Base-by-base conservation (phyloP, 2,113 vertebrate genomes). In the Platichthys flesus region DNA sequence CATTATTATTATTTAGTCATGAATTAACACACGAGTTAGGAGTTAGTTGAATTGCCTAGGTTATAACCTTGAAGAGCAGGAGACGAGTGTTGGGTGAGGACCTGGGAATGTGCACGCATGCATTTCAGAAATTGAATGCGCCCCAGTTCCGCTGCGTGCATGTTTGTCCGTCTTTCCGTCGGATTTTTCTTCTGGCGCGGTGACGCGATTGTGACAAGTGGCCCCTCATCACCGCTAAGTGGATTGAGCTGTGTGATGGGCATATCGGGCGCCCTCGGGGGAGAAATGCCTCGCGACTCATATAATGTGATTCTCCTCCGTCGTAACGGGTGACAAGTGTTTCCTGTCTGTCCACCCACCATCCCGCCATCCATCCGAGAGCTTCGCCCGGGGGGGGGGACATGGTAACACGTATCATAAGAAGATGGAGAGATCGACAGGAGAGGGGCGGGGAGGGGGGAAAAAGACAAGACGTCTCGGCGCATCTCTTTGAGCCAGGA, bases 261-360 rank as follows among this genome's bases (percentile, higher is more conserved):
- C 83, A 78, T 83, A 68, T 81, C 76, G 21, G 74, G 54, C 31
- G 15, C 78, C 80, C 67, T 74, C 37, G 23, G 83, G 78, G 69
- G 59, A 79, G 67, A 73, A 80, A 72, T 63, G 35, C 58, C 78
- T 77, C 21, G 67, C 10, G 13, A 81, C 76, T 86, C 37, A 64
- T 63, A 64, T 79, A 23, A 76, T 80, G 60, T 37, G 24, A 85
- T 80, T 76, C 83, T 75, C 60, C 12, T 71, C 49, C 63, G 66
- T 68, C 7, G 15, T 85, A 86, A 86, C 67, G 75, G 66, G 40
- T 79, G 85, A 89, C 82, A 85, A 82, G 74, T 81, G 76, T 85
- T 89, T 84, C 66, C 80, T 71, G 69, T 84, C 73, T 71, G 69
- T 70, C 56, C 45, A 20, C 28, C 35, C 72, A 62, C 56, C 78